Conservation (phyloP, 2,888 invertebrate species). For the Lamellibrachia satsuma region DNA sequence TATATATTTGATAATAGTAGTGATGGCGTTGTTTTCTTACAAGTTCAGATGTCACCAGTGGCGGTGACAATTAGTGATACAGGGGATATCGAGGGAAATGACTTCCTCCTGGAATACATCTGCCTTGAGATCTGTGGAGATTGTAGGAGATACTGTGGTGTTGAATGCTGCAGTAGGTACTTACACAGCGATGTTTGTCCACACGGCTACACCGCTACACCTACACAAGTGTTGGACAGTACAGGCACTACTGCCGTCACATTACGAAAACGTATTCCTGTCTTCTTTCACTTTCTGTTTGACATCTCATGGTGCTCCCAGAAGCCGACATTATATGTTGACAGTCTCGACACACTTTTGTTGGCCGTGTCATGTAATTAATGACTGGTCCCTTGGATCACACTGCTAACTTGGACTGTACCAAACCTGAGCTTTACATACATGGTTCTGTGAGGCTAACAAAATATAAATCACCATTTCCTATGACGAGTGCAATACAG, state of each 20-base stretch:
- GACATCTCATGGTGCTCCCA: background rate
- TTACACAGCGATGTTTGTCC: too few species aligned
- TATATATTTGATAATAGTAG: background rate
- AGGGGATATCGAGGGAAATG: too few species aligned
- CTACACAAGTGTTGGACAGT: too few species aligned
- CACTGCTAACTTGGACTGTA: background rate
- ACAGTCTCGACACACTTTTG: background rate
- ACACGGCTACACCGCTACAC: too few species aligned
- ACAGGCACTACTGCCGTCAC: too few species aligned
- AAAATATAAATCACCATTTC: background rate
- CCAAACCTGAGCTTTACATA: background rate
- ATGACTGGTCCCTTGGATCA: background rate
- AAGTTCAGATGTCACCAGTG: too few species aligned
- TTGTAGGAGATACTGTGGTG: too few species aligned
- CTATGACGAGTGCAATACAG: background rate
- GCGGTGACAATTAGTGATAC: too few species aligned
- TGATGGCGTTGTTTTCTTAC: too few species aligned
- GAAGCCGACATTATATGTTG: background rate
- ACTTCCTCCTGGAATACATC: too few species aligned
- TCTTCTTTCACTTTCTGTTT: background rate
- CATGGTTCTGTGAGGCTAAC: background rate
- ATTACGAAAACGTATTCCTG: background rate
- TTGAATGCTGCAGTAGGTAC: too few species aligned
- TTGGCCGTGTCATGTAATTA: background rate
- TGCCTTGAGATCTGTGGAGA: too few species aligned